Evolutionary conservation across 2,888 invertebrate genomes (phyloP), one percentile per base, ranked within the genome.

Genomic region (Cordilura impudica): DNA sequence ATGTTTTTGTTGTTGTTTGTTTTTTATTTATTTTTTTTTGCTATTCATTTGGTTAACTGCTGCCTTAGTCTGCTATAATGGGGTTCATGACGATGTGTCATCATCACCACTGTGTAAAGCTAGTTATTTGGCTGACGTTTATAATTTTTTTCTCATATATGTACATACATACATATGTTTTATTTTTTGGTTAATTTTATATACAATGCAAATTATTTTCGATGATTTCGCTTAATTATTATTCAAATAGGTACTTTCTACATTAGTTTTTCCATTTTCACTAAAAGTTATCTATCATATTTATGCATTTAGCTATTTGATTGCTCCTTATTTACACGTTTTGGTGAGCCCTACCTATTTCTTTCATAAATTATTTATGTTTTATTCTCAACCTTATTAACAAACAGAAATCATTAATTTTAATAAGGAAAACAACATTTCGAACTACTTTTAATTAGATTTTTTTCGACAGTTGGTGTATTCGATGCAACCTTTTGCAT

Each of bases 31-130:
- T 49, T 7, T 53, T 53, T 60, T 63, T 31, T 67, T 76, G 26
- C 53, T 78, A 63, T 79, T 35, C 18, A 19, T 29, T 60, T 70
- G 29, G 58, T 56, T 61, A 63, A 56, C 51, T 77, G 29, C n/a
- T 67, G 16, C n/a, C 43, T 18, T 51, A n/a, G 8, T 56, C 19
- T 70, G 8, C 23, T 63, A 31, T 69, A 47, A 47, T 70, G 16
- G 35, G 61, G 56, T 29, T 53, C 51, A 39, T 23, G 58, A 35
- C 45, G 70, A 79, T 79, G 79, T 79, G 79, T 79, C 79, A 79
- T 79, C 75, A 58, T 58, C 60, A 67, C 5, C 47, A 58, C 19
- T 43, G 39, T 61, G 61, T 29, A 51, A 51, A 66, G 53, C 45
- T 61, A 54, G 16, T 8, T 31, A 31, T 63, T 21, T 67, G 70